A percentile compares a stretch with the other conserved stretches of the same genome.
phyloP scores from a whole-genome alignment of 2,797 vertebrate genomes.

The Manis crassicaudata region DNA sequence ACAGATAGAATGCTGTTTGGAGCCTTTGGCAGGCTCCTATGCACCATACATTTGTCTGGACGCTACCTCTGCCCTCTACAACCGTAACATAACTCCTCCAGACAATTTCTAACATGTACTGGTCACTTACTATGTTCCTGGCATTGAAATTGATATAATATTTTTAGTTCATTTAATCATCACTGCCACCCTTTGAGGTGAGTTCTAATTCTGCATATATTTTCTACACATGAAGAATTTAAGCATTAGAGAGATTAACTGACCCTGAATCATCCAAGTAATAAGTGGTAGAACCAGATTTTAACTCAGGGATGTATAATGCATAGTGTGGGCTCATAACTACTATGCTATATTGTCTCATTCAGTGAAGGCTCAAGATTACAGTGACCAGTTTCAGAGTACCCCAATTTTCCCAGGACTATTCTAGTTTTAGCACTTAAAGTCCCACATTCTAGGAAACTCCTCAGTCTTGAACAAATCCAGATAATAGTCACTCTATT shows the following conservation, averaged over 20 bases:
- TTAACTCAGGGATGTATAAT: neutral
- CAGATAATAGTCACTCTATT: neutral
- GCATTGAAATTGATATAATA: neutral
- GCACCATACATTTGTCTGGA: neutral
- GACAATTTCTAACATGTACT: neutral
- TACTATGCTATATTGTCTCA: neutral
- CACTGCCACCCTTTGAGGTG: neutral
- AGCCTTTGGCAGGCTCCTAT: neutral
- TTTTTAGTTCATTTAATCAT: conserved; percentile 5
- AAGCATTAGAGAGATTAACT: neutral
- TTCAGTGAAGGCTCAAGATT: neutral
- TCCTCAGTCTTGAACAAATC: neutral
- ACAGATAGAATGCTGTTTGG: neutral
- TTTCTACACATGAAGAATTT: neutral
- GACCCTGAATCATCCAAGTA: neutral
- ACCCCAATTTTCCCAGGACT: neutral
- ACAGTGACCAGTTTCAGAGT: neutral
- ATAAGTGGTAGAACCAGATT: neutral
- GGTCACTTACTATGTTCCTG: neutral
- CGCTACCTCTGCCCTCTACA: neutral
- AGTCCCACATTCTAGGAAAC: neutral
- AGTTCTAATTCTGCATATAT: neutral
- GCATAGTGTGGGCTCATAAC: neutral
- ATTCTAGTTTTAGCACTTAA: neutral
- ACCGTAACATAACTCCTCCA: neutral